phyloP scores from a whole-genome alignment of 2,888 invertebrate genomes.

The Zootermopsis nevadensis region DNA sequence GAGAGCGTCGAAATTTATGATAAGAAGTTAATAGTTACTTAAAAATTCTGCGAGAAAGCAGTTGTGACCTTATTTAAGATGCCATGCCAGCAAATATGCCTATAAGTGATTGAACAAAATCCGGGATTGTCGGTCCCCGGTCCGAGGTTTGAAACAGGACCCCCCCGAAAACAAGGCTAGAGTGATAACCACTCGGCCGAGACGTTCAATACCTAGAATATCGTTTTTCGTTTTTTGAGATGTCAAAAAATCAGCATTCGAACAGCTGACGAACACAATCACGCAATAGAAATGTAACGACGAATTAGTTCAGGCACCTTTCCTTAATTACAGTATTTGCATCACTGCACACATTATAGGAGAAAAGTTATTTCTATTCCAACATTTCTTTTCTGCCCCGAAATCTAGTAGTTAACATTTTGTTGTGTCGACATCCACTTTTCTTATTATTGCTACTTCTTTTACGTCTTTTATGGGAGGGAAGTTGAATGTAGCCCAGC shows the following conservation, averaged over 20 bases:
- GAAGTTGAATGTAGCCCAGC: neutral
- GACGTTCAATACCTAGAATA: too few relatives aligned
- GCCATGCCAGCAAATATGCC: too few relatives aligned
- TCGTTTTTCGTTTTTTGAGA: too few relatives aligned
- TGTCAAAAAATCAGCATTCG: neutral
- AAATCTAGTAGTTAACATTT: neutral
- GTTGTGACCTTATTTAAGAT: too few relatives aligned
- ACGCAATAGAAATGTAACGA: neutral
- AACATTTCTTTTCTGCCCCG: neutral
- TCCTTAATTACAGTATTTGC: neutral
- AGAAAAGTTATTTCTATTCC: slow-evolving; percentile 1
- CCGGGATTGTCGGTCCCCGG: too few relatives aligned
- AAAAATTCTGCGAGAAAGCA: too few relatives aligned
- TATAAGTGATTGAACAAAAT: too few relatives aligned
- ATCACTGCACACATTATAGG: slow-evolving; percentile 1
- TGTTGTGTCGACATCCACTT: neutral
- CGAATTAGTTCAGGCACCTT: neutral
- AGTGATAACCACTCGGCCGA: too few relatives aligned
- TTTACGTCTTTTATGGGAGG: neutral
- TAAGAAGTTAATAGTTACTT: too few relatives aligned
- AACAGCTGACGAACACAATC: neutral
- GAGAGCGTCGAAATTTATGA: too few relatives aligned
- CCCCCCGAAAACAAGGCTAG: too few relatives aligned
- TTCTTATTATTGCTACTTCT: neutral
- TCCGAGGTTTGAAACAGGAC: too few relatives aligned